Conservation (phyloP, 2,888 invertebrate genomes). For the Linhomoeus sp. region DNA sequence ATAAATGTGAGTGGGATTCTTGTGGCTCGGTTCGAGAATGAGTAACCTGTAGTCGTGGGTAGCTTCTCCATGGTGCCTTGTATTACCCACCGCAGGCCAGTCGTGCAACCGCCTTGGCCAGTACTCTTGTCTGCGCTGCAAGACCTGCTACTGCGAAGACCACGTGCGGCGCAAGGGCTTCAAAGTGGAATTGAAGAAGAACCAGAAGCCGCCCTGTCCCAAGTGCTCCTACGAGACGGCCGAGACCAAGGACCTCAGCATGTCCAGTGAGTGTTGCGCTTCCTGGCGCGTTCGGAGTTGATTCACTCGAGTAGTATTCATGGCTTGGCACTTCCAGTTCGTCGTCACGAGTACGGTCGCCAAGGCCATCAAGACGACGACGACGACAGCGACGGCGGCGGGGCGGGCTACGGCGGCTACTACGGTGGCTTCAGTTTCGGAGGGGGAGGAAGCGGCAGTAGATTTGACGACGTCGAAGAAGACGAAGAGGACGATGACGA, state of each 20-base stretch:
- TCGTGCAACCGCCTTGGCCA: constrained; percentile 72
- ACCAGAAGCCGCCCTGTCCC: constrained; percentile 64
- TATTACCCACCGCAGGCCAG: neutral
- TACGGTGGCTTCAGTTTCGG: too few relatives aligned
- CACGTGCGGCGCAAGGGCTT: constrained; percentile 77
- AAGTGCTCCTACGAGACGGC: constrained; percentile 82
- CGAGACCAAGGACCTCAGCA: constrained; percentile 76
- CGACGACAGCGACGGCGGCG: constrained; percentile 2
- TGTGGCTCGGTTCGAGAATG: constrained; percentile 1
- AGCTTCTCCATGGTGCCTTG: neutral
- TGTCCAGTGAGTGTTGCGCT: constrained; percentile 53
- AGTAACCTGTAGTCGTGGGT: too few relatives aligned
- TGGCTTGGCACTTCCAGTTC: constrained; percentile 13
- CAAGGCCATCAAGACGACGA: constrained; percentile 7
- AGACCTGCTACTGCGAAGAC: constrained; percentile 86
- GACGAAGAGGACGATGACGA: constrained; percentile 1
- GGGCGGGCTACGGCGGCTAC: constrained; percentile 1
- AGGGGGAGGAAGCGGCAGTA: too few relatives aligned
- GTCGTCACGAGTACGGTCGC: constrained; percentile 26
- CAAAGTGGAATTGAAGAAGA: constrained; percentile 50
- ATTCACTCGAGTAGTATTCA: neutral
- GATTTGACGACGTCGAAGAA: neutral
- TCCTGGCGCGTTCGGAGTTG: neutral
- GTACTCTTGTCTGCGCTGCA: constrained; percentile 82
- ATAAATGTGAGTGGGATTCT: constrained; percentile 51